phyloP scores from a whole-genome alignment of 1,140 invertebrate species.

The Aphidius ervi region DNA sequence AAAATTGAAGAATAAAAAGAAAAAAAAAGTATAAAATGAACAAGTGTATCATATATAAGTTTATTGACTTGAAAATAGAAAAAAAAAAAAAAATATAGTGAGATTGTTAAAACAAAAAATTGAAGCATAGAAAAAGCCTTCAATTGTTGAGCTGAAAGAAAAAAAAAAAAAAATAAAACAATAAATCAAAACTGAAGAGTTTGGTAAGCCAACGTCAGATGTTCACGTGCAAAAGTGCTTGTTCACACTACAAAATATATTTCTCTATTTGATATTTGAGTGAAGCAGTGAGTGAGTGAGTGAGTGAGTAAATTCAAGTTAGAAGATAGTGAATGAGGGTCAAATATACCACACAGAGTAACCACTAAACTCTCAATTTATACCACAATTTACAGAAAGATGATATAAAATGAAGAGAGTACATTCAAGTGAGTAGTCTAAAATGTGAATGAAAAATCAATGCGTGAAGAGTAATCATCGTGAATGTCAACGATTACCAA shows the following conservation, averaged over 20 bases:
- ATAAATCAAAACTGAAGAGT: slow-evolving; percentile 9
- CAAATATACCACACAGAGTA: not conserved
- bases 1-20: not conserved
- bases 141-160: too few relatives aligned
- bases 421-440: not conserved
- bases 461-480: slow-evolving; percentile 12
- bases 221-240: slow-evolving; percentile 9
- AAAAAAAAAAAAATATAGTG: not conserved
- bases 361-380: not conserved
- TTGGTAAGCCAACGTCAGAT: slow-evolving; percentile 5
- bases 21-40: too few relatives aligned
- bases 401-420: too few relatives aligned
- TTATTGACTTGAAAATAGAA: not conserved
- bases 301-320: too few relatives aligned
- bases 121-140: too few relatives aligned
- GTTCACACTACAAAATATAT: not conserved
- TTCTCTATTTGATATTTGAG: too few relatives aligned
- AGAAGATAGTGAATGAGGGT: not conserved
- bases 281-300: too few relatives aligned
- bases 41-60: too few relatives aligned
- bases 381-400: not conserved
- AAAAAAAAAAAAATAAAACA: not conserved
- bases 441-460: not conserved
- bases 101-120: too few relatives aligned
- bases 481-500: slow-evolving; percentile 18